Evolutionary conservation across 2,888 invertebrate genomes (phyloP).

Genomic region (Volucella zonaria): DNA sequence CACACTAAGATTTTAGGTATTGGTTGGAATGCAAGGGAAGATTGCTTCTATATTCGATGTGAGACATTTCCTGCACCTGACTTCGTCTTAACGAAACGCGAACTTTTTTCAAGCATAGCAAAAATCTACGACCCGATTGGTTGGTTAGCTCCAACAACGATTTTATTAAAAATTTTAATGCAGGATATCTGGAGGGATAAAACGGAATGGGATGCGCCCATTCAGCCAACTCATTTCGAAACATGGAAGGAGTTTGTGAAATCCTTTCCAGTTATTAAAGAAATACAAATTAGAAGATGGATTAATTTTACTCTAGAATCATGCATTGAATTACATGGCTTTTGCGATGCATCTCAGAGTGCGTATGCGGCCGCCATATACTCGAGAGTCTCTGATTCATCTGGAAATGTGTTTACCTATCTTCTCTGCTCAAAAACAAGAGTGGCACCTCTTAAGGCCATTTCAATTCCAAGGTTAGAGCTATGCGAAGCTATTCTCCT

Average conservation of each 20-base stretch:
- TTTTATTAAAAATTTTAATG: slow-evolving; percentile 59
- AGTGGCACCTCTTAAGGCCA: slow-evolving; percentile 47
- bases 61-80: background rate
- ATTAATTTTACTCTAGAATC: background rate
- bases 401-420: background rate
- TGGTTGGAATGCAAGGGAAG: slow-evolving; percentile 59
- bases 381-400: background rate
- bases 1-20: slow-evolving; percentile 58
- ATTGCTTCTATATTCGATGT: slow-evolving; percentile 46
- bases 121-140: slow-evolving; percentile 60
- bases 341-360: slow-evolving; percentile 61
- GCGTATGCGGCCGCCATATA: slow-evolving; percentile 53
- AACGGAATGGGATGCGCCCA: slow-evolving; percentile 44
- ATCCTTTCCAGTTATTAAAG: slow-evolving; percentile 8
- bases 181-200: slow-evolving; percentile 63
- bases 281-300: background rate
- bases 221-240: background rate
- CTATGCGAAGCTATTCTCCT: slow-evolving; percentile 49
- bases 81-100: slow-evolving; percentile 48
- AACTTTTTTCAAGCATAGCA: slow-evolving; percentile 55
- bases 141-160: slow-evolving; percentile 57
- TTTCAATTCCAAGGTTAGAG: slow-evolving; percentile 58
- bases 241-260: slow-evolving; percentile 14
- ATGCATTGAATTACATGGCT: slow-evolving; percentile 51
- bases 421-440: slow-evolving; percentile 34